Percentiles rank a stretch among this genome's conserved stretches.
Evolutionary conservation across 1,140 invertebrate genomes (phyloP).

Genomic region (Meloidogyne chitwoodi): DNA sequence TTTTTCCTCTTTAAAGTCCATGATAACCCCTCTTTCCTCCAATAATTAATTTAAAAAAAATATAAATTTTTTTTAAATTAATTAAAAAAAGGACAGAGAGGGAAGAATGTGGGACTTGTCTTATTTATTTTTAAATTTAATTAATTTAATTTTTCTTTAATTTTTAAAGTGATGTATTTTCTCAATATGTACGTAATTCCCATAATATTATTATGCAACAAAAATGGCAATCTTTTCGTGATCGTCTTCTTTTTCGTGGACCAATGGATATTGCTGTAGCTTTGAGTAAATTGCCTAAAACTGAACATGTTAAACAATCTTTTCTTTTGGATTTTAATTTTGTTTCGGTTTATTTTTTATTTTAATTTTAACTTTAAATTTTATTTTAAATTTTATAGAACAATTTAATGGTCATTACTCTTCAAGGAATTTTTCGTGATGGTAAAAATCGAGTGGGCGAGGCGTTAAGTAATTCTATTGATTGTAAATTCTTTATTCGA

Average conservation of each 20-base stretch:
- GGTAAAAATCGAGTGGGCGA: conserved; percentile 23
- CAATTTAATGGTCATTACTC: conserved; percentile 35
- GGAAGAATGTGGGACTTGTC: too few species aligned
- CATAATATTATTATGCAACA: conserved; percentile 40
- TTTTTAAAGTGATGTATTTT: conserved; percentile 36
- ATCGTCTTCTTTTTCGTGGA: conserved; percentile 37
- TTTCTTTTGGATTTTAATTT: conserved; percentile 42
- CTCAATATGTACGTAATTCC: conserved; percentile 29
- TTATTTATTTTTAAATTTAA: too few species aligned
- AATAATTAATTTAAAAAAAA: too few species aligned
- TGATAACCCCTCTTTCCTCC: too few species aligned
- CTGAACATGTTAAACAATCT: conserved; percentile 39
- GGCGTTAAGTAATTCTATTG: neutral
- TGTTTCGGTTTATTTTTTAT: conserved; percentile 17
- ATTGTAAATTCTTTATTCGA: conserved; percentile 36
- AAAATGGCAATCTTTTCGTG: conserved; percentile 43
- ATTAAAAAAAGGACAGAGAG: too few species aligned
- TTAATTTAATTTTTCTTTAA: too few species aligned
- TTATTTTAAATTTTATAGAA: conserved; percentile 22
- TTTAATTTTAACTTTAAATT: neutral
- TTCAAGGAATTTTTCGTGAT: conserved; percentile 43
- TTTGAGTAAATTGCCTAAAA: conserved; percentile 32
- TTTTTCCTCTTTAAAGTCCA: too few species aligned
- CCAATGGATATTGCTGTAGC: conserved; percentile 44
- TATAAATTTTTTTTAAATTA: too few species aligned